phyloP scores from a whole-genome alignment of 1,140 invertebrate genomes.

The Bombyx mandarina region DNA sequence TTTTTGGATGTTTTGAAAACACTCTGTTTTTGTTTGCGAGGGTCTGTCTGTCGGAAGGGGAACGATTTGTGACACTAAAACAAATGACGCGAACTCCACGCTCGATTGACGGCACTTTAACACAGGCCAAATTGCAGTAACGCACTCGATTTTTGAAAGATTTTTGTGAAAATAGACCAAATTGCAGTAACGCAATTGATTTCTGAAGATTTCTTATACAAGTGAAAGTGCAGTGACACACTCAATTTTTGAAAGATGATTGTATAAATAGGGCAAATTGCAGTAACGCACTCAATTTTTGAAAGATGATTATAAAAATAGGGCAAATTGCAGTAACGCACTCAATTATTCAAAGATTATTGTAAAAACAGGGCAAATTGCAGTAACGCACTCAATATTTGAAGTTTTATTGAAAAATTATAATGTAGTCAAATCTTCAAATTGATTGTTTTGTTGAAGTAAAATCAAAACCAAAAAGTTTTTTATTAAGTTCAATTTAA shows the following conservation, averaged over 20 bases:
- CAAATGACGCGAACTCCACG: slow-evolving; percentile 37
- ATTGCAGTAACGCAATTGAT: no score
- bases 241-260: no score
- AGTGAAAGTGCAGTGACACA: slow-evolving; percentile 9
- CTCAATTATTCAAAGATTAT: slow-evolving; percentile 2
- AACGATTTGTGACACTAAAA: slow-evolving; percentile 42
- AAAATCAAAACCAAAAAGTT: no score
- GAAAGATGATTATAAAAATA: no score
- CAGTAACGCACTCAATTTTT: slow-evolving; percentile 7
- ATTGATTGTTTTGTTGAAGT: no score
- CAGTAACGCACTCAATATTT: no score
- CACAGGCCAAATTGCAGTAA: slow-evolving; percentile 13
- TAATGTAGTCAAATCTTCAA: no score
- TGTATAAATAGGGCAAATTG: slow-evolving; percentile 6
- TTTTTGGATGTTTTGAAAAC: slow-evolving; percentile 26
- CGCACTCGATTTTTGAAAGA: background rate
- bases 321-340: background rate
- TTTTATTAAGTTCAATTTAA: no score
- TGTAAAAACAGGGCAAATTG: no score
- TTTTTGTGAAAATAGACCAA: no score
- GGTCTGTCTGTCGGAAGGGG: slow-evolving; percentile 16
- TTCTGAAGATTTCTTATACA: background rate
- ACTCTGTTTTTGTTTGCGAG: slow-evolving; percentile 42
- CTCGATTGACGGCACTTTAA: slow-evolving; percentile 28
- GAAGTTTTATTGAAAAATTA: no score